phyloP scores from a whole-genome alignment of 1,140 invertebrate genomes.

The Trichonephila inaurata region DNA sequence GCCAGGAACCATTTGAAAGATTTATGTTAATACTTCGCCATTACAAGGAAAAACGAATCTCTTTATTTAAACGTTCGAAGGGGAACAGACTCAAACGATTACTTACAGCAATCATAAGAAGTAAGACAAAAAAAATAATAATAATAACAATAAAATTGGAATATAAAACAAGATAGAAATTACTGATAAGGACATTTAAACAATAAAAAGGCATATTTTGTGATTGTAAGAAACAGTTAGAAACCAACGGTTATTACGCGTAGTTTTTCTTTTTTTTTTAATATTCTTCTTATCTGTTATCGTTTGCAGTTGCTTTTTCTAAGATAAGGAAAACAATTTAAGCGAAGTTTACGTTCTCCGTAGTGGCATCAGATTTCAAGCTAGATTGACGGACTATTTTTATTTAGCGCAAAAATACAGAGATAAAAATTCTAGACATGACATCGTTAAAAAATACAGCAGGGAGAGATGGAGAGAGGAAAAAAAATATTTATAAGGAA shows the following conservation, averaged over 20 bases:
- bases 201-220: constrained; percentile 54
- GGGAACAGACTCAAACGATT: constrained; percentile 5
- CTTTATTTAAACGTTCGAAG: neutral
- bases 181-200: constrained; percentile 40
- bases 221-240: constrained; percentile 14
- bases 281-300: neutral
- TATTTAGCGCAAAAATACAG: constrained; percentile 28
- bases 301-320: constrained; percentile 27
- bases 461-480: neutral
- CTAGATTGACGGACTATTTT: constrained; percentile 57
- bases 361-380: constrained; percentile 75
- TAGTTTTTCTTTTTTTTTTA: constrained; percentile 11
- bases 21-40: constrained; percentile 23
- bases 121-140: neutral
- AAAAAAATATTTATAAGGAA: constrained; percentile 22
- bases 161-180: constrained; percentile 54
- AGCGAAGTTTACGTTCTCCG: constrained; percentile 63
- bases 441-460: constrained; percentile 27
- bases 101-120: constrained; percentile 16
- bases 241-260: constrained; percentile 51
- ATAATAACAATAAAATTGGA: constrained; percentile 2
- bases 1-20: neutral
- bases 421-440: constrained; percentile 71
- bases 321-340: constrained; percentile 73
- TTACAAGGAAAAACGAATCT: neutral